phyloP scores from a whole-genome alignment of 2,113 vertebrate species.

The Xenopus borealis region DNA sequence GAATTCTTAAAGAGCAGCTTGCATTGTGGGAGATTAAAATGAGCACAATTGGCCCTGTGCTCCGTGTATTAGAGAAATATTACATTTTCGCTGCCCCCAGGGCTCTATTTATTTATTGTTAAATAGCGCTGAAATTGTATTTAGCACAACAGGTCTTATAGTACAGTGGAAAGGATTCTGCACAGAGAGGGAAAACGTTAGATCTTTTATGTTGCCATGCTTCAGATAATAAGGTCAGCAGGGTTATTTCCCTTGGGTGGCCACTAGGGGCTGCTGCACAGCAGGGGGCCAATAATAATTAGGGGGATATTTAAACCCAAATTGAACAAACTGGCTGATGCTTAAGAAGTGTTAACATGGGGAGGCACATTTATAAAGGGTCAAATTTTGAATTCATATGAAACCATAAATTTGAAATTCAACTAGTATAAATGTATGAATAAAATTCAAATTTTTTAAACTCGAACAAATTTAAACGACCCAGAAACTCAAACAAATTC shows the following conservation, averaged over 20 bases:
- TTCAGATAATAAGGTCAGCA: too few species aligned
- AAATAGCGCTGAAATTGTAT: slow-evolving; percentile 35
- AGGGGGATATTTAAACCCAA: neutral
- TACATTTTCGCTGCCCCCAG: slow-evolving; percentile 20
- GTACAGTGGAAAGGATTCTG: neutral
- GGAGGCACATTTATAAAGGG: too few species aligned
- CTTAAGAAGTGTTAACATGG: neutral
- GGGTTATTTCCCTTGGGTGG: too few species aligned
- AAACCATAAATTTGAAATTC: too few species aligned
- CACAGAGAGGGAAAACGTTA: neutral
- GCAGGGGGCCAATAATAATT: neutral
- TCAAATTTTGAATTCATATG: too few species aligned
- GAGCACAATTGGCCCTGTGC: slow-evolving; percentile 5
- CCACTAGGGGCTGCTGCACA: too few species aligned
- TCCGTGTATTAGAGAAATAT: slow-evolving; percentile 18
- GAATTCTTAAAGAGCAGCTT: slow-evolving; percentile 29
- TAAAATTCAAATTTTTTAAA: too few species aligned
- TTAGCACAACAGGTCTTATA: slow-evolving; percentile 11
- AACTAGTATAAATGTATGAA: too few species aligned
- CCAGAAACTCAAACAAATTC: too few species aligned
- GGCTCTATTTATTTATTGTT: slow-evolving; percentile 35
- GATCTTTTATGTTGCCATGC: neutral
- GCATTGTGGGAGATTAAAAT: slow-evolving; percentile 37
- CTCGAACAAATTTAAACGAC: too few species aligned
- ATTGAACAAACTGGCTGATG: neutral